Evolutionary conservation across 2,797 vertebrate species (phyloP).

Genomic region (Poeciliopsis gracilis): DNA sequence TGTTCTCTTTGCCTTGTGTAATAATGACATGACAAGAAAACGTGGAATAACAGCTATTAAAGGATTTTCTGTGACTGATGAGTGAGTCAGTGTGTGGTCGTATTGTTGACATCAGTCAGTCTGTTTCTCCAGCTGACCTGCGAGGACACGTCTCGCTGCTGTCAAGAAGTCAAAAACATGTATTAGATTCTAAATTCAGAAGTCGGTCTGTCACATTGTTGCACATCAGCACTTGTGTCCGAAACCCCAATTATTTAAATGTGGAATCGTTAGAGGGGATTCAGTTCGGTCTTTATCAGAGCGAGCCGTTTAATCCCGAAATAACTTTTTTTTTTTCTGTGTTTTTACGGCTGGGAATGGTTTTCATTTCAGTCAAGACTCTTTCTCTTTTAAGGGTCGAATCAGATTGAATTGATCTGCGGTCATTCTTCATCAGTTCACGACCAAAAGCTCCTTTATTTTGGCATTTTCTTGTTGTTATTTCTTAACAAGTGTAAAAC

Average conservation of each 20-base stretch:
- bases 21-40: conserved; percentile 73
- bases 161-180: conserved; percentile 60
- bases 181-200: conserved; percentile 54
- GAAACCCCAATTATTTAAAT: neutral
- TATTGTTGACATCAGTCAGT: conserved; percentile 45
- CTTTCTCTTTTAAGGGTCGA: neutral
- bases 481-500: neutral
- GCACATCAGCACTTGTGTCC: neutral
- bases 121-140: conserved; percentile 37
- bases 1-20: conserved; percentile 52
- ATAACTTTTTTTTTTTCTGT: neutral
- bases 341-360: neutral
- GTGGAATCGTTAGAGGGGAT: neutral
- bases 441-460: neutral
- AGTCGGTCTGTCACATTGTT: conserved; percentile 24
- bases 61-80: conserved; percentile 48
- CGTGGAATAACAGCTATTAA: conserved; percentile 78
- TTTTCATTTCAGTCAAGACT: neutral
- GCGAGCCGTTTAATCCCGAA: neutral
- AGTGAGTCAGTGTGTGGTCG: conserved; percentile 41
- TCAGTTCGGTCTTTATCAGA: neutral
- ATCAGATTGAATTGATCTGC: neutral
- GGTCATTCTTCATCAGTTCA: neutral
- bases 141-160: conserved; percentile 48
- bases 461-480: neutral